These are phyloP conservation scores for Yasuhikotakia modesta DNA, from an alignment of 2,797 vertebrate species.

Conservation along the genomic window DNA sequence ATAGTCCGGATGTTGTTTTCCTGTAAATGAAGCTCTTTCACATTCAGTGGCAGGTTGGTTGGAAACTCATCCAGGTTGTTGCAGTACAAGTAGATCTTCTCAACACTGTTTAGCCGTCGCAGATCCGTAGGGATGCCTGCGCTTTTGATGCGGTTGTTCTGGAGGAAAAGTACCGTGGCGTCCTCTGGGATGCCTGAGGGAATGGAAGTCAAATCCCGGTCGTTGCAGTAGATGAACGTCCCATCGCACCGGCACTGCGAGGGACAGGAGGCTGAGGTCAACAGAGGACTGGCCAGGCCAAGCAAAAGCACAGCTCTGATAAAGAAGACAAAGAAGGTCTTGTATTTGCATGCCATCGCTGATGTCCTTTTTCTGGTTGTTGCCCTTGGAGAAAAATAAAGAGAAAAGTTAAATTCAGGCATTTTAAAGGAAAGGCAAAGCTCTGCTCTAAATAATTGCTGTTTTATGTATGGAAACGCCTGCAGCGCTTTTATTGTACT, in stretches of 20 bases:
- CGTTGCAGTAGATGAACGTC: slow-evolving; percentile 99
- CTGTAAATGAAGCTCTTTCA: slow-evolving; percentile 98
- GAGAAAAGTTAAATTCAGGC: slow-evolving; percentile 70
- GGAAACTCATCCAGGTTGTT: slow-evolving; percentile 99
- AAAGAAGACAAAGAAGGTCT: slow-evolving; percentile 90
- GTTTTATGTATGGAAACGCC: slow-evolving; percentile 64
- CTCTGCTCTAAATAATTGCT: slow-evolving; percentile 69
- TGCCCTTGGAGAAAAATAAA: slow-evolving; percentile 77
- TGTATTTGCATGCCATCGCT: slow-evolving; percentile 92
- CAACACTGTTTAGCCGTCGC: slow-evolving; percentile 87
- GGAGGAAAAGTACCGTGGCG: slow-evolving; percentile 97
- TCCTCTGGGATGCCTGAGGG: slow-evolving; percentile 93
- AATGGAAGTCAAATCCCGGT: slow-evolving; percentile 96
- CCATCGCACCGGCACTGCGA: slow-evolving; percentile 93
- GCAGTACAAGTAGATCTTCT: slow-evolving; percentile 98
- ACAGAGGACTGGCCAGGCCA: slow-evolving; percentile 85
- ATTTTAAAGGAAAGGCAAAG: slow-evolving; percentile 68
- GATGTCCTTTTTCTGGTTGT: slow-evolving; percentile 78
- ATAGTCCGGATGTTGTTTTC: slow-evolving; percentile 99
- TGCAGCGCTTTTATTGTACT: slow-evolving; percentile 66
- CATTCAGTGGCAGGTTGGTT: slow-evolving; percentile 92
- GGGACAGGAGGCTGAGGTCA: slow-evolving; percentile 91
- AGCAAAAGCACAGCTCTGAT: slow-evolving; percentile 91
- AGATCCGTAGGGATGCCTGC: slow-evolving; percentile 95
- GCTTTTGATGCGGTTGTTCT: slow-evolving; percentile 99